Evolutionary conservation across 2,888 invertebrate genomes (phyloP).

Genomic region (Hesperia comma): DNA sequence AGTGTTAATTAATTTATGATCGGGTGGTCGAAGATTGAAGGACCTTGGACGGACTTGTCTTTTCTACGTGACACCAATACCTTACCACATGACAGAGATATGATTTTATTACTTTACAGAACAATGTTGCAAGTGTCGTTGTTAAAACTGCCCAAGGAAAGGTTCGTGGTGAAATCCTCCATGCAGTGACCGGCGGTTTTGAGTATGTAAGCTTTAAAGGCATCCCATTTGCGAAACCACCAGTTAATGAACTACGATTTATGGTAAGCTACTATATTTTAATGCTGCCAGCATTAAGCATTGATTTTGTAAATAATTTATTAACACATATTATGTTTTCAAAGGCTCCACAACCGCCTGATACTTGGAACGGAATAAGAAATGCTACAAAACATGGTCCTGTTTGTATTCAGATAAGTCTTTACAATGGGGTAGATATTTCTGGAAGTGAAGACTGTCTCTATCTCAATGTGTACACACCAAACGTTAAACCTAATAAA

Average conservation of each 20-base stretch:
- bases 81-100: too few relatives aligned
- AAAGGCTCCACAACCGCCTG: slow-evolving; percentile 55
- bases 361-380: slow-evolving; percentile 59
- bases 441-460: slow-evolving; percentile 62
- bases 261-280: slow-evolving; percentile 55
- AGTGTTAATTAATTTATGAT: too few relatives aligned
- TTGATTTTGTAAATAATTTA: too few relatives aligned
- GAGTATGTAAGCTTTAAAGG: slow-evolving; percentile 63
- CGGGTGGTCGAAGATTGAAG: too few relatives aligned
- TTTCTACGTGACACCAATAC: too few relatives aligned
- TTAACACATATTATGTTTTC: slow-evolving; percentile 31
- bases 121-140: neutral
- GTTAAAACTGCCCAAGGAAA: neutral
- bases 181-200: neutral
- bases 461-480: slow-evolving; percentile 64
- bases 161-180: neutral
- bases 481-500: slow-evolving; percentile 46
- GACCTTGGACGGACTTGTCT: too few relatives aligned
- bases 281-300: neutral
- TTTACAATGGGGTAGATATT: slow-evolving; percentile 41
- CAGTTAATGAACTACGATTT: slow-evolving; percentile 73
- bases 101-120: neutral
- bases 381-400: slow-evolving; percentile 56
- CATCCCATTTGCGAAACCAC: slow-evolving; percentile 78
- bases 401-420: slow-evolving; percentile 55